phyloP scores from a whole-genome alignment of 1,140 invertebrate genomes.

The Atopsyche davidsoni region DNA sequence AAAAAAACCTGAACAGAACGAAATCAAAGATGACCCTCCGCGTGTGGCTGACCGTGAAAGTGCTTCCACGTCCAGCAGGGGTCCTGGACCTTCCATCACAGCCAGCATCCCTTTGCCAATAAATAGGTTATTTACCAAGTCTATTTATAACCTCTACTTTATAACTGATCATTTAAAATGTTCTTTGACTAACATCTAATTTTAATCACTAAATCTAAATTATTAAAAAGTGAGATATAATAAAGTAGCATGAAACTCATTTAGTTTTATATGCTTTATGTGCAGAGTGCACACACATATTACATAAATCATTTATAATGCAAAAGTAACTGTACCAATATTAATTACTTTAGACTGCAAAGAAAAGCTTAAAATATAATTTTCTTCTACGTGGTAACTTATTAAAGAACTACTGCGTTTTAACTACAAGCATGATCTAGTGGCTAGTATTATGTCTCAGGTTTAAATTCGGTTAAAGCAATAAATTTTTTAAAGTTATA shows the following conservation, averaged over 20 bases:
- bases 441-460: background rate
- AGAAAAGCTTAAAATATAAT: no score
- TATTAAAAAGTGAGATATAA: constrained; percentile 3
- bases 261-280: background rate
- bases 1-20: constrained; percentile 3
- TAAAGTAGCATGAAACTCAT: constrained; percentile 2
- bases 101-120: constrained; percentile 24
- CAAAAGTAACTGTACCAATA: no score
- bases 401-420: background rate
- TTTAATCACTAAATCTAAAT: constrained; percentile 6
- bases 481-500: background rate
- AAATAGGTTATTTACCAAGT: constrained; percentile 6
- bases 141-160: background rate
- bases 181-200: background rate
- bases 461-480: background rate
- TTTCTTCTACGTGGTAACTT: background rate
- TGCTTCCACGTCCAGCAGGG: background rate
- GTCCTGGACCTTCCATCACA: constrained; percentile 15
- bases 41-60: background rate
- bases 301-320: no score
- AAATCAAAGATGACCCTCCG: constrained; percentile 5
- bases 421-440: background rate
- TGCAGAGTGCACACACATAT: no score
- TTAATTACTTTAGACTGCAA: no score
- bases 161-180: background rate